phyloP scores from a whole-genome alignment of 2,888 invertebrate species.

The Micoletzkya japonica region DNA sequence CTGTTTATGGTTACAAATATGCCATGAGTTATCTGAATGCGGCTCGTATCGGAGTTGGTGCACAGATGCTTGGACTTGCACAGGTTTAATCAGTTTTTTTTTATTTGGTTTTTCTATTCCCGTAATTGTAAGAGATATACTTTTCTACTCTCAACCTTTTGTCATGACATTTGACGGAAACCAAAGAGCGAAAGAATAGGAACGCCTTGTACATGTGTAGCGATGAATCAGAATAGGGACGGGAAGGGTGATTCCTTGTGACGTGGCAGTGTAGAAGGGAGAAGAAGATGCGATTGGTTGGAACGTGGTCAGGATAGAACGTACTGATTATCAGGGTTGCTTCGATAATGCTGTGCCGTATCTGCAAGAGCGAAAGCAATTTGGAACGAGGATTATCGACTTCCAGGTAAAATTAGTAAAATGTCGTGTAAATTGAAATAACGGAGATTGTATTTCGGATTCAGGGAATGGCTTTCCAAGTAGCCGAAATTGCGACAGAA shows the following conservation, averaged over 20 bases:
- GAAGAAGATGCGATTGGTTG: too few species aligned
- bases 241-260: too few species aligned
- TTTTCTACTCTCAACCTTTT: not conserved
- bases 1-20: conserved; percentile 82
- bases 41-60: conserved; percentile 73
- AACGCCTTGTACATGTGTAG: conserved; percentile 68
- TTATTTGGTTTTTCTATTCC: not conserved
- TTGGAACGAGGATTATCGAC: conserved; percentile 83
- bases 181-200: too few species aligned
- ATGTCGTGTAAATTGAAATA: too few species aligned
- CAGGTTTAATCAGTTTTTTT: conserved; percentile 76
- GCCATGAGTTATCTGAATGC: conserved; percentile 93
- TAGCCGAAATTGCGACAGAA: conserved; percentile 83
- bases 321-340: conserved; percentile 79
- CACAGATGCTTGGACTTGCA: conserved; percentile 83
- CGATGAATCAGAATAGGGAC: too few species aligned
- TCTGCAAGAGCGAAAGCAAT: conserved; percentile 89
- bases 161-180: too few species aligned
- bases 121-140: not conserved
- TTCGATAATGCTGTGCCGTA: conserved; percentile 94
- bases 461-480: conserved; percentile 93
- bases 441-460: conserved; percentile 38
- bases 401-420: too few species aligned
- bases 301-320: too few species aligned
- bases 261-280: too few species aligned